phyloP scores from a whole-genome alignment of 2,888 invertebrate species.

The Theodoxus fluviatilis region DNA sequence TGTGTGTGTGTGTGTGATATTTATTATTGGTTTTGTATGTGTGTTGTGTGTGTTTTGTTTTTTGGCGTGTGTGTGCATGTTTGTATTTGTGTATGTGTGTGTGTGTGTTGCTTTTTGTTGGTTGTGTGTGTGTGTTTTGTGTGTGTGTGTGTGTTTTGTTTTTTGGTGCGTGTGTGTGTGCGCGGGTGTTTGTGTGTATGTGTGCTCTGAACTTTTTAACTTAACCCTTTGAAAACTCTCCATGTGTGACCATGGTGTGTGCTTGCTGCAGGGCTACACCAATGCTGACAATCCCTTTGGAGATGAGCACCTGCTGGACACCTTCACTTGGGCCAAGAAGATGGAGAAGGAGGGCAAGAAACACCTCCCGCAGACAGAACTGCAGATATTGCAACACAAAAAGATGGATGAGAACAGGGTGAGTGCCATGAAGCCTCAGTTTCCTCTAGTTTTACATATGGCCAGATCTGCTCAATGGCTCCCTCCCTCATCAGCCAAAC shows the following conservation, averaged over 20 bases:
- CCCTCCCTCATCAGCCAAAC: too few species aligned
- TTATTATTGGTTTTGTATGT: background rate
- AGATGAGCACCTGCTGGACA: constrained; percentile 90
- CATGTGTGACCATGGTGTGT: background rate
- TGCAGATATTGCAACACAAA: constrained; percentile 82
- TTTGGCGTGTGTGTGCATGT: background rate
- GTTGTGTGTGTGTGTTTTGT: background rate
- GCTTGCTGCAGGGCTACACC: constrained; percentile 78
- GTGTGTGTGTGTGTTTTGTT: too few species aligned
- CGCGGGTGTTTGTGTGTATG: background rate
- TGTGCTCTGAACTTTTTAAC: background rate
- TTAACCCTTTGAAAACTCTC: background rate
- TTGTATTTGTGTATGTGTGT: background rate
- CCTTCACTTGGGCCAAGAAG: constrained; percentile 97
- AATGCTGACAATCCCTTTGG: constrained; percentile 99
- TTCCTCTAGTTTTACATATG: too few species aligned
- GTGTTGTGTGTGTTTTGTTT: too few species aligned
- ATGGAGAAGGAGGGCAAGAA: constrained; percentile 89
- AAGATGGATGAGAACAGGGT: constrained; percentile 89
- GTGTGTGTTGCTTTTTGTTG: background rate
- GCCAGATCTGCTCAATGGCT: too few species aligned
- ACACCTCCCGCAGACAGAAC: constrained; percentile 70
- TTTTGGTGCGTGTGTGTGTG: background rate
- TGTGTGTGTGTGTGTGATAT: constrained; percentile 67
- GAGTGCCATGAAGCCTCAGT: too few species aligned